Conservation (phyloP, 2,888 invertebrate genomes). For the Dolomedes plantarius region DNA sequence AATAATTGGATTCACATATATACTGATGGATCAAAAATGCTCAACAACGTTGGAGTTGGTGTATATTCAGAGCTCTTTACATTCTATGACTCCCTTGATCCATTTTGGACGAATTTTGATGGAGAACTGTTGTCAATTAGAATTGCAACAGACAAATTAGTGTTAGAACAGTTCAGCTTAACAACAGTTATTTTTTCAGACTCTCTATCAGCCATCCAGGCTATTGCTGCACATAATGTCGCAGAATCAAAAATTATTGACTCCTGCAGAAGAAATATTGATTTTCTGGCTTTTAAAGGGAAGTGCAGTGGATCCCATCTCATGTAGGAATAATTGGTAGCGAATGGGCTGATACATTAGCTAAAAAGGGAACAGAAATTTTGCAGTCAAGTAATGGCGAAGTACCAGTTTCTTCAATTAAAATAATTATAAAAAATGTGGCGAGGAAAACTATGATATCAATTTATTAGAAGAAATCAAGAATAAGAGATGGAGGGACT, state of each 20-base stretch:
- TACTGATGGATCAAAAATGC: conserved; percentile 14
- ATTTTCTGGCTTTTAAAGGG: background rate
- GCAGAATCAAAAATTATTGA: too few species aligned
- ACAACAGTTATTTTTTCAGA: background rate
- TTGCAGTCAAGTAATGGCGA: background rate
- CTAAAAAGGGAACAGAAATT: too few species aligned
- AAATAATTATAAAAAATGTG: too few species aligned
- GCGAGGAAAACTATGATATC: too few species aligned
- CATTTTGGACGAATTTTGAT: background rate
- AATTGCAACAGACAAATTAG: conserved; percentile 7
- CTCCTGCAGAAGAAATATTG: too few species aligned
- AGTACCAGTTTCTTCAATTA: conserved; percentile 13
- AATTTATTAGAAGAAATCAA: too few species aligned
- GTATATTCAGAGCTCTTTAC: background rate
- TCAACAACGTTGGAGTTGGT: background rate
- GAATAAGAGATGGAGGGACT: too few species aligned
- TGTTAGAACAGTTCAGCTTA: background rate
- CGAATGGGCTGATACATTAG: too few species aligned
- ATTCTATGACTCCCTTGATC: background rate
- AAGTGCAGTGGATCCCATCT: background rate
- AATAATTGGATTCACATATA: conserved; percentile 23
- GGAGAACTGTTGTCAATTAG: conserved; percentile 4
- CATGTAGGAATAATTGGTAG: too few species aligned
- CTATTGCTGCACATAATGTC: too few species aligned
- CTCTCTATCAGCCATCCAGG: too few species aligned